These are phyloP conservation scores for Hecatera dysodea DNA, from an alignment of 2,888 invertebrate genomes.

Conservation along the genomic window DNA sequence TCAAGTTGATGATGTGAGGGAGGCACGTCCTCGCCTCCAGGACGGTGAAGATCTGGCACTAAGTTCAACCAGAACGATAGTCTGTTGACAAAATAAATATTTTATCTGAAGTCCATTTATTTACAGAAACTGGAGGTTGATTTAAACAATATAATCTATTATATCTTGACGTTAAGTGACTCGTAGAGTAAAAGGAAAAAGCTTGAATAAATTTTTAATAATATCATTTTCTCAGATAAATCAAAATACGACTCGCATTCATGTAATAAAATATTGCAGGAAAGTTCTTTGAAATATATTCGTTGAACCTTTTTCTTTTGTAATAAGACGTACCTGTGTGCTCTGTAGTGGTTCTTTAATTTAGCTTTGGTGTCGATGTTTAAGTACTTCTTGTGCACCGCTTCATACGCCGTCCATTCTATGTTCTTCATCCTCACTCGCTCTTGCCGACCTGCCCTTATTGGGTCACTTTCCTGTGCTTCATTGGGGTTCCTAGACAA, in stretches of 20 bases:
- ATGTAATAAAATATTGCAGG: slow-evolving; percentile 8
- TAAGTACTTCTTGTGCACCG: slow-evolving; percentile 97
- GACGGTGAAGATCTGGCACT: slow-evolving; percentile 97
- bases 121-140: slow-evolving; percentile 6
- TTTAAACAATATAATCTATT: slow-evolving; percentile 13
- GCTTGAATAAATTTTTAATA: background rate
- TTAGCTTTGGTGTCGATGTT: slow-evolving; percentile 97
- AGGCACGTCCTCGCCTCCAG: slow-evolving; percentile 96
- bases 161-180: background rate
- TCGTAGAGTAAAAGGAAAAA: slow-evolving; percentile 8
- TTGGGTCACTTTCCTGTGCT: slow-evolving; percentile 93
- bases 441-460: slow-evolving; percentile 94
- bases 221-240: slow-evolving; percentile 26
- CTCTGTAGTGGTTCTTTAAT: slow-evolving; percentile 97
- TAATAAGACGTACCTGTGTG: slow-evolving; percentile 92
- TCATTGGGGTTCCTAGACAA: slow-evolving; percentile 96
- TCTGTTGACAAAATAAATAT: slow-evolving; percentile 80
- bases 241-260: slow-evolving; percentile 18
- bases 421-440: slow-evolving; percentile 96
- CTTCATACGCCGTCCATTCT: slow-evolving; percentile 98
- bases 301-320: slow-evolving; percentile 11
- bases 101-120: slow-evolving; percentile 3
- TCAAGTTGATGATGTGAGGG: slow-evolving; percentile 96
- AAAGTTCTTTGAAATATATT: slow-evolving; percentile 20
- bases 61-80: slow-evolving; percentile 98